These are phyloP conservation scores for Gallinago paraguaiae DNA, from an alignment of 2,113 vertebrate species.

Conservation along the genomic window DNA sequence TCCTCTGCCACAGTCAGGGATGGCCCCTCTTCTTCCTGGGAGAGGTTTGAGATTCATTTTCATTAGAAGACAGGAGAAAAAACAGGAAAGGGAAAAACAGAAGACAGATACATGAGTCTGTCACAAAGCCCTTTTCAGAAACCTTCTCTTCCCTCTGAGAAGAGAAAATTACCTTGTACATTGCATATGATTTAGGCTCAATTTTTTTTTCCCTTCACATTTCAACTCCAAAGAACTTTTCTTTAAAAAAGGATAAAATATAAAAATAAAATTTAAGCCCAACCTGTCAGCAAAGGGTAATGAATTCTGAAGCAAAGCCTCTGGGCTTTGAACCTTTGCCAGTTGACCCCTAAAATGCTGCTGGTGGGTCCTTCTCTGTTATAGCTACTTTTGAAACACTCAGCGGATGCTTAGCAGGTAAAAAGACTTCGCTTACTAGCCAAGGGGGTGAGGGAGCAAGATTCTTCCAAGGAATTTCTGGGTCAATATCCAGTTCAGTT, in stretches of 20 bases:
- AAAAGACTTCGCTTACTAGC: neutral
- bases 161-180: neutral
- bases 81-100: neutral
- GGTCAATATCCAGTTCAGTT: neutral
- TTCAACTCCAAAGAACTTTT: neutral
- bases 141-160: neutral
- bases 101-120: neutral
- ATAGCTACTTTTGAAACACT: neutral
- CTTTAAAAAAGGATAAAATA: neutral
- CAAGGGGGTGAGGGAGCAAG: neutral
- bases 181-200: neutral
- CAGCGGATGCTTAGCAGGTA: neutral
- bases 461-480: neutral
- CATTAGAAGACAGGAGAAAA: neutral
- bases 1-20: neutral
- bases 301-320: neutral
- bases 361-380: neutral
- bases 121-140: neutral
- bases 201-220: neutral
- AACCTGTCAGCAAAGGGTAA: neutral
- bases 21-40: neutral
- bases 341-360: neutral
- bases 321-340: neutral
- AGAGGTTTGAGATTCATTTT: neutral
- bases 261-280: neutral